Evolutionary conservation across 2,113 vertebrate species (phyloP).

Genomic region (Candoia aspera): DNA sequence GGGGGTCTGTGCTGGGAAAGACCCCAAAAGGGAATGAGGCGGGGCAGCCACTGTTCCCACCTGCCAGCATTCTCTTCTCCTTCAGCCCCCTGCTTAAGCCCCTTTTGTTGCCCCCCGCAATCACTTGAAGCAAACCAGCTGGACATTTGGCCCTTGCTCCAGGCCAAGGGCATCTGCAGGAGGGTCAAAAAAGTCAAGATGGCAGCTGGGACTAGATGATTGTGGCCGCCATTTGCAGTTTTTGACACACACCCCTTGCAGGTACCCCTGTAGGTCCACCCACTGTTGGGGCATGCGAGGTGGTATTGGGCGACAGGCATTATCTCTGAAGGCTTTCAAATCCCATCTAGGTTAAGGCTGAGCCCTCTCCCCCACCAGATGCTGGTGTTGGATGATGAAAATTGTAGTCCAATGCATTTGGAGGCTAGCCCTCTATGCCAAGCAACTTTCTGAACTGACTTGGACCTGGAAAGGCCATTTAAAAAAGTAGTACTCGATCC

Average conservation of each 20-base stretch:
- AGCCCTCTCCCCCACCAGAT: neutral
- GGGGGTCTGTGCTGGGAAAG: slow-evolving; percentile 75
- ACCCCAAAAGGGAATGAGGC: accelerated
- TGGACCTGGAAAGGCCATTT: neutral
- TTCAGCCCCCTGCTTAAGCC: neutral
- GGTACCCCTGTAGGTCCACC: neutral
- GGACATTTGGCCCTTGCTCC: no score
- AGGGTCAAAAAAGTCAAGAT: neutral
- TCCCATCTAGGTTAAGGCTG: neutral
- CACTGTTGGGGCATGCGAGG: neutral
- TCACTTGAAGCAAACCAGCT: no score
- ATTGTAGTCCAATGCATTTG: neutral
- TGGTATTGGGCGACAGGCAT: neutral
- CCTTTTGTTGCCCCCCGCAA: no score
- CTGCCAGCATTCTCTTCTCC: no score
- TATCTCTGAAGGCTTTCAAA: neutral
- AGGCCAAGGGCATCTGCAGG: no score
- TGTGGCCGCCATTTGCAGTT: neutral
- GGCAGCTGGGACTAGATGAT: neutral
- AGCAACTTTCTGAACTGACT: neutral
- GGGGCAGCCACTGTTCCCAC: no score
- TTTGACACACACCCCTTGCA: no score
- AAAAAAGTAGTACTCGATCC: no score
- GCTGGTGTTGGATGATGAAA: neutral
- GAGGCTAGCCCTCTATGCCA: neutral